Percentiles rank a stretch among this genome's conserved stretches.
These are phyloP conservation scores for Pogonognathellus flavescens DNA, from an alignment of 1,140 invertebrate genomes.

Conservation along the genomic window DNA sequence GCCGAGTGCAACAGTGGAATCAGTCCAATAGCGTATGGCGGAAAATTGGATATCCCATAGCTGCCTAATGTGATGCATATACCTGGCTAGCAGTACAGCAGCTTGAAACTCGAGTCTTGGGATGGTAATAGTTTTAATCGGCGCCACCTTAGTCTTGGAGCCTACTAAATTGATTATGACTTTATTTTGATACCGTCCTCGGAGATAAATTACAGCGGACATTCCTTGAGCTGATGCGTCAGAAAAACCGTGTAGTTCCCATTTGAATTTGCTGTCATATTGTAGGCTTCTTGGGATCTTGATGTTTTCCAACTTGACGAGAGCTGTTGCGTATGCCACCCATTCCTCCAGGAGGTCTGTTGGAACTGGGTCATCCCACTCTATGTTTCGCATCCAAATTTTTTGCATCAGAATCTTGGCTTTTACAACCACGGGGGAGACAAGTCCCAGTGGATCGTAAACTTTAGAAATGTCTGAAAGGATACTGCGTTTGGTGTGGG, in stretches of 20 bases:
- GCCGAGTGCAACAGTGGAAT: background rate
- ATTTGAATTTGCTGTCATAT: background rate
- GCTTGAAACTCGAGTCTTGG: background rate
- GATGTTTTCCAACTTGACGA: no score
- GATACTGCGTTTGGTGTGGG: background rate
- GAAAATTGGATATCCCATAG: background rate
- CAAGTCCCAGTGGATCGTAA: slow-evolving; percentile 60
- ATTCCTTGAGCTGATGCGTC: background rate
- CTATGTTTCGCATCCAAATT: slow-evolving; percentile 49
- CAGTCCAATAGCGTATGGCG: background rate
- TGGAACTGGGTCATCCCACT: slow-evolving; percentile 58
- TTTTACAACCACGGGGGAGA: slow-evolving; percentile 52
- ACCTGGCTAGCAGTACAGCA: background rate
- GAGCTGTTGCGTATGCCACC: background rate
- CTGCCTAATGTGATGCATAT: background rate
- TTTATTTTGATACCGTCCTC: background rate
- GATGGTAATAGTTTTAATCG: background rate
- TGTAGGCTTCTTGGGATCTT: background rate
- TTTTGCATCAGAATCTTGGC: slow-evolving; percentile 61
- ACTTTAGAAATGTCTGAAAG: background rate
- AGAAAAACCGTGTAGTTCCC: background rate
- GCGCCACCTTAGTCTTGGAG: background rate
- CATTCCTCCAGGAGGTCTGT: slow-evolving; percentile 28
- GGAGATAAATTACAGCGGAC: background rate
- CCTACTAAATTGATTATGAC: background rate